These are phyloP conservation scores for Tanypteryx hageni DNA, from an alignment of 2,888 invertebrate genomes.

Conservation along the genomic window DNA sequence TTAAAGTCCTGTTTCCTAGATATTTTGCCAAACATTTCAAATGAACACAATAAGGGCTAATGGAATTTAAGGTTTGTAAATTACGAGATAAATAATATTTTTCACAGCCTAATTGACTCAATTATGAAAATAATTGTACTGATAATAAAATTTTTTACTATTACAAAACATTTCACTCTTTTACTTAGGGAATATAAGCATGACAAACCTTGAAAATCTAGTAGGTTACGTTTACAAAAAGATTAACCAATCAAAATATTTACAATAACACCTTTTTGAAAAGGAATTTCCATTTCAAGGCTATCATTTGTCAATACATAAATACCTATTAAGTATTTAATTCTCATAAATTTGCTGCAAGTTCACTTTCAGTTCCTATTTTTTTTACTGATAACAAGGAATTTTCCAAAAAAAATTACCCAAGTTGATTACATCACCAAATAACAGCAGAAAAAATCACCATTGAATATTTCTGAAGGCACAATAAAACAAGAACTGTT, in stretches of 20 bases:
- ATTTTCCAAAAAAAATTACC: not conserved
- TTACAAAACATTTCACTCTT: not conserved
- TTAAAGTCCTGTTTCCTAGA: not conserved
- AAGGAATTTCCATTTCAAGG: too few relatives aligned
- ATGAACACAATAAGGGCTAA: not conserved
- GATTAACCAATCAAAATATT: not conserved
- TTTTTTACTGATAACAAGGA: not conserved
- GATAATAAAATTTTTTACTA: not conserved
- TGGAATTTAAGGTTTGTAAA: not conserved
- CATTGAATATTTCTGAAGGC: conserved; percentile 6
- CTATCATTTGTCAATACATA: too few relatives aligned
- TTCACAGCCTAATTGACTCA: conserved; percentile 1
- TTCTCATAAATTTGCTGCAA: too few relatives aligned
- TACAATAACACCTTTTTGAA: not conserved
- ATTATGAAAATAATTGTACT: not conserved
- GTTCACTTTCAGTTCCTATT: not conserved
- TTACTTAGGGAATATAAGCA: not conserved
- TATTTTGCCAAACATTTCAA: not conserved
- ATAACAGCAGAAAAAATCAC: not conserved
- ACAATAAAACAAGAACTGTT: conserved; percentile 32
- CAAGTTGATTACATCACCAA: conserved; percentile 10
- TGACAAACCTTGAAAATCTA: not conserved
- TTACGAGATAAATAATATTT: not conserved
- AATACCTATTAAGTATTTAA: too few relatives aligned
- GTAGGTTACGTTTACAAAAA: not conserved